Conservation (phyloP, 2,888 invertebrate genomes). For the Parthenolecanium corni region DNA sequence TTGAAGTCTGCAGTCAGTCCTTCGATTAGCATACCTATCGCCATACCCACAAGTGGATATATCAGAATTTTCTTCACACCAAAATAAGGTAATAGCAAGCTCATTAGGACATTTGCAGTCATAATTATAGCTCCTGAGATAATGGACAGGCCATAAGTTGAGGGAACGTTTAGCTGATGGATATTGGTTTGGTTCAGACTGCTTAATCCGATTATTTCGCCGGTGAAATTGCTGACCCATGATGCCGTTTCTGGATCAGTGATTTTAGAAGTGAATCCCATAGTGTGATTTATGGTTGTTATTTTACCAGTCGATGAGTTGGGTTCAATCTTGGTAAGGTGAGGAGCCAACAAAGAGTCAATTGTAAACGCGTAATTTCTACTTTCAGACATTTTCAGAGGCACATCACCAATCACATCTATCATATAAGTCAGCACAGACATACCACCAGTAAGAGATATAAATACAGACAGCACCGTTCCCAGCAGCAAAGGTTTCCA, state of each 20-base stretch:
- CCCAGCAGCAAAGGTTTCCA: conserved; percentile 43
- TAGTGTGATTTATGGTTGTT: background rate
- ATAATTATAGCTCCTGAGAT: background rate
- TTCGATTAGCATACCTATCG: conserved; percentile 43
- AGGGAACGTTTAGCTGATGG: no score
- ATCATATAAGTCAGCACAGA: conserved; percentile 48
- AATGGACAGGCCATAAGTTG: background rate
- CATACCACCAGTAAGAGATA: conserved; percentile 47
- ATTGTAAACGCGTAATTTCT: no score
- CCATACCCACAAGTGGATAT: conserved; percentile 47
- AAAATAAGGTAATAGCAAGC: conserved; percentile 37
- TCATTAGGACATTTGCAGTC: background rate
- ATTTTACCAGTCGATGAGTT: no score
- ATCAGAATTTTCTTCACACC: conserved; percentile 49
- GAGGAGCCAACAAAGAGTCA: no score
- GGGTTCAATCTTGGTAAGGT: no score
- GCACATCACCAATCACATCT: conserved; percentile 36
- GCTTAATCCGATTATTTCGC: no score
- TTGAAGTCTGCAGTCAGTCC: conserved; percentile 34
- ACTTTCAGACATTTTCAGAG: no score
- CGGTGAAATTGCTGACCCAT: no score
- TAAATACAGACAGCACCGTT: conserved; percentile 44
- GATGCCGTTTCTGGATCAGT: background rate
- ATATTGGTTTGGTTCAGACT: no score
- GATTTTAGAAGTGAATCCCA: no score